These are phyloP conservation scores for Rhizomys pruinosus DNA, from an alignment of 2,113 vertebrate genomes.

Conservation along the genomic window DNA sequence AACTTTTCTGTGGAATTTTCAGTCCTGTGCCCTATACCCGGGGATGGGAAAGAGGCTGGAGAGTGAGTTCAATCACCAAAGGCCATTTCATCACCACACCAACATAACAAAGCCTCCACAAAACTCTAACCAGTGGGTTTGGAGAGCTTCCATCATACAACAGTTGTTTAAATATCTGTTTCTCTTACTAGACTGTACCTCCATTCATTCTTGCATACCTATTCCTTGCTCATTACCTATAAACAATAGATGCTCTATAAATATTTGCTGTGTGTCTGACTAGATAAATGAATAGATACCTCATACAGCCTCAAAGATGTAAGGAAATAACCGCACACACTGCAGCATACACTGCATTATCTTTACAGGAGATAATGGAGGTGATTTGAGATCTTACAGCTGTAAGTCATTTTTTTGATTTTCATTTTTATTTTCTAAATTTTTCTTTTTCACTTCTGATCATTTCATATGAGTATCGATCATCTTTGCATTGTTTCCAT, in stretches of 20 bases:
- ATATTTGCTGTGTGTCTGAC: background rate
- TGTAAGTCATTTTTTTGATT: background rate
- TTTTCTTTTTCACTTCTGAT: too few relatives aligned
- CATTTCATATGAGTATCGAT: too few relatives aligned
- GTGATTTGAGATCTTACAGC: background rate
- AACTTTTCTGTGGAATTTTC: background rate
- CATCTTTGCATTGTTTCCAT: too few relatives aligned
- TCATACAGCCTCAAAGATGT: background rate
- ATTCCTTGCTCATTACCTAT: background rate
- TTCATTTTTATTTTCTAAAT: too few relatives aligned
- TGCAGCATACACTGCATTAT: background rate
- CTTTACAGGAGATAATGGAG: background rate
- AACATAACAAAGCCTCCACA: background rate
- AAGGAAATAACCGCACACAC: background rate
- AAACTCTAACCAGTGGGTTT: background rate
- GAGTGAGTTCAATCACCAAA: background rate
- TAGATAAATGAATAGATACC: background rate
- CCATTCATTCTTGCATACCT: background rate
- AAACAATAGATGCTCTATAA: background rate
- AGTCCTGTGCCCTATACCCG: background rate
- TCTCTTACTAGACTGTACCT: slow-evolving; percentile 8
- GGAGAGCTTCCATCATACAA: too few relatives aligned
- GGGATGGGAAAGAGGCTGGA: background rate
- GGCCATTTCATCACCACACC: background rate
- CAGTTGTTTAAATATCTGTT: background rate